Conservation (phyloP, 2,113 vertebrate species). For the Arothron firmamentum region DNA sequence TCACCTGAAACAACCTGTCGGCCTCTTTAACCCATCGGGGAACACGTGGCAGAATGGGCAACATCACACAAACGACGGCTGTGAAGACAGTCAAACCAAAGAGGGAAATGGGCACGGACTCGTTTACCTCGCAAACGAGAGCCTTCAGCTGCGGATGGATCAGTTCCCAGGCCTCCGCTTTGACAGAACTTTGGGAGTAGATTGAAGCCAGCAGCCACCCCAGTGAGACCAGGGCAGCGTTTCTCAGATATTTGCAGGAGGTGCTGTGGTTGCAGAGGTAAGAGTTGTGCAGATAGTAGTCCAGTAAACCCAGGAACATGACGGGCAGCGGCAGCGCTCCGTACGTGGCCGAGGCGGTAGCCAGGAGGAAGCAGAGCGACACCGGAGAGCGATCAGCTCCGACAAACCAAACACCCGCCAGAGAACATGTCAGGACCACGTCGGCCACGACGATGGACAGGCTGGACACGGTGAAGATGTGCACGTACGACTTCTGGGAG, state of each 20-base stretch:
- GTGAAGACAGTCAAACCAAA: constrained; percentile 29
- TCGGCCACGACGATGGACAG: constrained; percentile 65
- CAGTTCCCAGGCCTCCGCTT: constrained; percentile 12
- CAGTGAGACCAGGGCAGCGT: constrained; percentile 26
- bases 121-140: constrained; percentile 53
- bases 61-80: constrained; percentile 4
- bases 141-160: not conserved
- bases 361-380: constrained; percentile 54
- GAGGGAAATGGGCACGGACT: constrained; percentile 23
- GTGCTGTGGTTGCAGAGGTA: accelerated
- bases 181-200: constrained; percentile 22
- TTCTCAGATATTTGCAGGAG: constrained; percentile 23
- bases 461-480: constrained; percentile 57
- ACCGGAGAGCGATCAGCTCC: not conserved
- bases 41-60: constrained; percentile 49
- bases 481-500: constrained; percentile 17
- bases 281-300: constrained; percentile 37
- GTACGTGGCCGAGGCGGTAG: constrained; percentile 54
- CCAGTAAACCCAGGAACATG: constrained; percentile 49
- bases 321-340: constrained; percentile 61
- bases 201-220: constrained; percentile 52
- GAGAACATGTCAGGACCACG: constrained; percentile 14
- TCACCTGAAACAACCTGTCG: constrained; percentile 11
- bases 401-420: constrained; percentile 37
- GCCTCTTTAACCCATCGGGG: constrained; percentile 43